Evolutionary conservation across 2,888 invertebrate genomes (phyloP).

Genomic region (Catocala nupta): DNA sequence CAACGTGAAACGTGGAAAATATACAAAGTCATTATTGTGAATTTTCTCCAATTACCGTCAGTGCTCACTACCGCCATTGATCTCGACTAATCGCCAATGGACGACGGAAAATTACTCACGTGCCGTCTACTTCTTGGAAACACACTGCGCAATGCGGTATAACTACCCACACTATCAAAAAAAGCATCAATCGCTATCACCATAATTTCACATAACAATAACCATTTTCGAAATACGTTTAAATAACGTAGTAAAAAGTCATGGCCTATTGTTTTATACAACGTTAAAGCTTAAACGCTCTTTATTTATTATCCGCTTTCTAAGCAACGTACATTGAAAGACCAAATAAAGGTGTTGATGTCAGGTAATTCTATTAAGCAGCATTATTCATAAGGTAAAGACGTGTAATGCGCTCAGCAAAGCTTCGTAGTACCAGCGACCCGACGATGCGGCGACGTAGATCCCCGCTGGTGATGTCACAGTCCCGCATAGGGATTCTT

Average conservation of each 20-base stretch:
- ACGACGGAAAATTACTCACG: slow-evolving; percentile 50
- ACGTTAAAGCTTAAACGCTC: background rate
- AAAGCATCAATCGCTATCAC: slow-evolving; percentile 10
- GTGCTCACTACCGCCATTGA: slow-evolving; percentile 43
- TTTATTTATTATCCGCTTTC: background rate
- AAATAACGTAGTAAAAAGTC: slow-evolving; percentile 1
- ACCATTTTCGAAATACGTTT: background rate
- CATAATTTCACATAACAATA: slow-evolving; percentile 7
- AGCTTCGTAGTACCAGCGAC: slow-evolving; percentile 19
- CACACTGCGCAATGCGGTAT: slow-evolving; percentile 53
- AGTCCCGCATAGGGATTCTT: slow-evolving; percentile 19
- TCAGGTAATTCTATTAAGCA: slow-evolving; percentile 17
- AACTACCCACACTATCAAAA: slow-evolving; percentile 25
- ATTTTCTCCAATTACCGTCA: slow-evolving; percentile 51
- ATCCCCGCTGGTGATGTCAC: slow-evolving; percentile 19
- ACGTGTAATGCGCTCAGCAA: slow-evolving; percentile 15
- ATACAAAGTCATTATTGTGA: slow-evolving; percentile 40
- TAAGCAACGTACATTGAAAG: slow-evolving; percentile 6
- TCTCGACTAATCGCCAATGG: slow-evolving; percentile 43
- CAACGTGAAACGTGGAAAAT: slow-evolving; percentile 48
- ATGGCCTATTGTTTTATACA: background rate
- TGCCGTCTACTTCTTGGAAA: slow-evolving; percentile 49
- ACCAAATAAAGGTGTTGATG: slow-evolving; percentile 18
- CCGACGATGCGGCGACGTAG: slow-evolving; percentile 8
- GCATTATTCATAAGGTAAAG: slow-evolving; percentile 23